phyloP scores from a whole-genome alignment of 1,140 invertebrate species.

The Drosophila setifemur region DNA sequence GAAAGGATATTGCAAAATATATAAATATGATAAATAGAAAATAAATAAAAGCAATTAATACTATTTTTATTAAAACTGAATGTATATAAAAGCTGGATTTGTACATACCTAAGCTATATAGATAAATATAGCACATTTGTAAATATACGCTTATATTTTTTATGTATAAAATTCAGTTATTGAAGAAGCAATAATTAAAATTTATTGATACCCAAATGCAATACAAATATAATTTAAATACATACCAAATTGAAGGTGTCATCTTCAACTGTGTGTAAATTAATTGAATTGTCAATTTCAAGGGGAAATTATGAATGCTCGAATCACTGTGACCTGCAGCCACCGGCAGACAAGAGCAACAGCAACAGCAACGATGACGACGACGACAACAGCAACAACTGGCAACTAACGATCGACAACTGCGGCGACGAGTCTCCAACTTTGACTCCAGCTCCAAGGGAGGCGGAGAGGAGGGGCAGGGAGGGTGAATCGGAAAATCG shows the following conservation, averaged over 20 bases:
- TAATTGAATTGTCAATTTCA: slow-evolving; percentile 11
- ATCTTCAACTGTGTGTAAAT: background rate
- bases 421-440: slow-evolving; percentile 53
- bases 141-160: no score
- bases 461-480: background rate
- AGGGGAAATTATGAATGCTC: background rate
- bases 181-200: no score
- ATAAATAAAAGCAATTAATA: no score
- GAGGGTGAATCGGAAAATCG: slow-evolving; percentile 10
- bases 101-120: no score
- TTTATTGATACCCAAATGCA: no score
- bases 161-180: no score
- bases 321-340: slow-evolving; percentile 35
- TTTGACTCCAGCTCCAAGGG: slow-evolving; percentile 26
- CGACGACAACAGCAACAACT: slow-evolving; percentile 40
- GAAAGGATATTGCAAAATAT: no score
- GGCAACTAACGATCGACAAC: slow-evolving; percentile 78
- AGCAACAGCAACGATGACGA: slow-evolving; percentile 26
- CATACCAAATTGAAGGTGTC: background rate
- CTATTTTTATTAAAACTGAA: no score
- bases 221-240: background rate
- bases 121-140: no score
- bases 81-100: no score
- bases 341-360: slow-evolving; percentile 28
- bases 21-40: no score